Evolutionary conservation across 2,888 invertebrate genomes (phyloP).

Genomic region (Lasiommata megera): DNA sequence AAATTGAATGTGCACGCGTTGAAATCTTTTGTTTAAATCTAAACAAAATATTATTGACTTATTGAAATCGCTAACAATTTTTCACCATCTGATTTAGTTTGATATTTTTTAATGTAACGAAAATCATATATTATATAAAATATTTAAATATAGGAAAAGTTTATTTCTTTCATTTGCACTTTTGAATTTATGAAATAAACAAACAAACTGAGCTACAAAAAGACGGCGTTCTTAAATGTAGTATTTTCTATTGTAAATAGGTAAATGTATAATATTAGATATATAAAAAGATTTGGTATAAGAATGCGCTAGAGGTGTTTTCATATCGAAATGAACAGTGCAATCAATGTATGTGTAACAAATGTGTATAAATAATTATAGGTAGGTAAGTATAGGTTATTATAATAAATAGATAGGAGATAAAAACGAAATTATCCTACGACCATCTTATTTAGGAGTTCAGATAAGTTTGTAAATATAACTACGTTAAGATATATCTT

Average conservation of each 20-base stretch:
- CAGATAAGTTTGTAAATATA: constrained; percentile 75
- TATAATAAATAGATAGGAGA: constrained; percentile 67
- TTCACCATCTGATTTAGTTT: neutral
- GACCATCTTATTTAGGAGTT: constrained; percentile 70
- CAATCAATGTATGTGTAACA: constrained; percentile 77
- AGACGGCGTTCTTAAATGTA: neutral
- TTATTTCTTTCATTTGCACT: neutral
- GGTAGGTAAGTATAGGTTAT: constrained; percentile 38
- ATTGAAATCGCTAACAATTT: neutral
- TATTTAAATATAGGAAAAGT: neutral
- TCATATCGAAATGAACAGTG: constrained; percentile 75
- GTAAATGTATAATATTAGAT: constrained; percentile 1
- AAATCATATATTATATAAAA: neutral
- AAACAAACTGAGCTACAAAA: too few relatives aligned
- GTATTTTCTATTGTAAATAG: constrained; percentile 18
- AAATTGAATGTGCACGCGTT: constrained; percentile 62
- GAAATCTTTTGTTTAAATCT: constrained; percentile 65
- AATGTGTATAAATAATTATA: constrained; percentile 67
- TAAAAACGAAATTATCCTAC: constrained; percentile 67
- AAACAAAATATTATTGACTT: constrained; percentile 10
- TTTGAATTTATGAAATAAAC: too few relatives aligned
- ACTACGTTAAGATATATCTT: constrained; percentile 56
- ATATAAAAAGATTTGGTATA: constrained; percentile 48
- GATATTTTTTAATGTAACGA: neutral
- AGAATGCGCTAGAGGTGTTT: constrained; percentile 42